These are phyloP conservation scores for Zapornia atra DNA, from an alignment of 2,113 vertebrate genomes.

Conservation along the genomic window DNA sequence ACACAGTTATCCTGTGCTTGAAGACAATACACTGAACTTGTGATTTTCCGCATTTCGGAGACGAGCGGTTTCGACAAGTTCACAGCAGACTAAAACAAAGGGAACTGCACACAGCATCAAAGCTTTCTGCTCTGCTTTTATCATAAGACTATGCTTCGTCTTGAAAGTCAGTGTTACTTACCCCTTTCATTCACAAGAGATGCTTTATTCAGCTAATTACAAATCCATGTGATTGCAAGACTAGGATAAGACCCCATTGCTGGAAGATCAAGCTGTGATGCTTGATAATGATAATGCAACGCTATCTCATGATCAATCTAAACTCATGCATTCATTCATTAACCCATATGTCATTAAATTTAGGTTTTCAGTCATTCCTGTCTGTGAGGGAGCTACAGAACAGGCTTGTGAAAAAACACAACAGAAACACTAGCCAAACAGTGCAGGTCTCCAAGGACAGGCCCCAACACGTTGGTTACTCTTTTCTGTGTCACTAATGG, in stretches of 20 bases:
- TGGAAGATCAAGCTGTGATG: not conserved
- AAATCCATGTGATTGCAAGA: not conserved
- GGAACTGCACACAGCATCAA: not conserved
- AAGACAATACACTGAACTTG: accelerated
- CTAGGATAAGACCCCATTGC: not conserved
- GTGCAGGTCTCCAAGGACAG: not conserved
- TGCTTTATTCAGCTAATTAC: not conserved
- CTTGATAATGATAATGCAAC: not conserved
- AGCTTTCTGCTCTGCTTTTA: not conserved
- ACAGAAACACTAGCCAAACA: not conserved
- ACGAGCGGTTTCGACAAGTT: not conserved
- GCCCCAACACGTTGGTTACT: not conserved
- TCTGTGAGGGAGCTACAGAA: not conserved
- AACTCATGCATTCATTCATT: not conserved
- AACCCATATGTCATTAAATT: not conserved
- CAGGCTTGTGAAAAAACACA: not conserved
- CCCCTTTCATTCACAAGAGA: not conserved
- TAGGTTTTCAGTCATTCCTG: not conserved
- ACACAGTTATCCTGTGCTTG: not conserved
- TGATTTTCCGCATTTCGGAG: not conserved
- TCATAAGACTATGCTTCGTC: not conserved
- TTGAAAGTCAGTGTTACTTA: not conserved
- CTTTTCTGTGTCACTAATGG: not conserved
- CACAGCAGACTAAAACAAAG: not conserved
- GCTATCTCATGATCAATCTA: not conserved